Evolutionary conservation across 2,888 invertebrate species (phyloP), one percentile per base, ranked within the genome.

Genomic region (Nomada goodeniana): DNA sequence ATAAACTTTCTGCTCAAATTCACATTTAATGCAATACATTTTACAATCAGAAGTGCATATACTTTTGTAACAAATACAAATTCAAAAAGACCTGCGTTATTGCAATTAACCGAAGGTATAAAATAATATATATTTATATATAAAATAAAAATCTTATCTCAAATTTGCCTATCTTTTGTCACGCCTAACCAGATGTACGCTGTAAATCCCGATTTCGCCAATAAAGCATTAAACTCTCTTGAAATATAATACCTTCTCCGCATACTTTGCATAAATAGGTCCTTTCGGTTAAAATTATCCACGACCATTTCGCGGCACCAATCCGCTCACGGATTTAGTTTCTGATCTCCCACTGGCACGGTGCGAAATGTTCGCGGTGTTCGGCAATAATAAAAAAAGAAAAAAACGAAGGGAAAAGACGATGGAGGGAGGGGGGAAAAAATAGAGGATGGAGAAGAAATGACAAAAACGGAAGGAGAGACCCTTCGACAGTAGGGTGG

Each of bases 401-500:
- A 11, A n/a, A 68, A 4, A n/a, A 20, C 20, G 42, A 20, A 47
- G 3, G 29, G 36, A 26, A 36, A 47, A 42, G 15, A 26, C 18
- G 18, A 18, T 44, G 26, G 5, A 15, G 36, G 15, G 42, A 7
- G 9, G 23, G 29, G 9, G 15, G 26, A 15, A 47, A 42, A 9
- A 26, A 50, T 36, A 59, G 64, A 52, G 52, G 53, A 68, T 68
- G 29, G 53, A 53, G 67, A 60, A 57, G 64, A 65, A 75, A 59
- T 11, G 78, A 76, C 47, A 70, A 67, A 75, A 81, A 68, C 55
- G 68, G 68, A 59, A 42, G 65, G 72, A 55, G 57, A 10, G 74
- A 55, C n/a, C 71, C 42, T 69, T 57, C 67, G 82, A 50, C 18
- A 55, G 71, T 44, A 36, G 73, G 60, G 77, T 73, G 83, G 71